Conservation (phyloP, 2,797 vertebrate genomes). For the Capromys pilorides region DNA sequence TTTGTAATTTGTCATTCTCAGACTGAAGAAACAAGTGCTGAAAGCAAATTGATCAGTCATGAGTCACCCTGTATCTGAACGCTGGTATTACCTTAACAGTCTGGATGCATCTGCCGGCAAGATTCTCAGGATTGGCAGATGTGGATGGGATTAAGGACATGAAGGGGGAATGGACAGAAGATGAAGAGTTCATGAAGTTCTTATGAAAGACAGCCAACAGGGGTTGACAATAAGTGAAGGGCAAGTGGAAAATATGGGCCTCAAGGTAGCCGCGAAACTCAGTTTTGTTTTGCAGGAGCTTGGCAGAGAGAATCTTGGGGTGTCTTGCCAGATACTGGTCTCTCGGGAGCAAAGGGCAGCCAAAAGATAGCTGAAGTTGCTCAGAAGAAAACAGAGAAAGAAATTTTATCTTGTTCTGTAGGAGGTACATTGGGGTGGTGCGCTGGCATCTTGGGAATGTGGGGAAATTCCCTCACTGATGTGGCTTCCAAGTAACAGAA, state of each 20-base stretch:
- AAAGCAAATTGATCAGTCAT: slow-evolving; percentile 60
- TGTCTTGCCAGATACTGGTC: not conserved
- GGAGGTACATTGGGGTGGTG: not conserved
- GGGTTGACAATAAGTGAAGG: slow-evolving; percentile 45
- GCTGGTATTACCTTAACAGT: slow-evolving; percentile 62
- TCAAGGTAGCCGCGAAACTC: not conserved
- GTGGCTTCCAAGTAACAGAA: not conserved
- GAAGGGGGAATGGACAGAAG: not conserved
- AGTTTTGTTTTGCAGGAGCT: not conserved
- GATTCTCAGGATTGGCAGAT: slow-evolving; percentile 49
- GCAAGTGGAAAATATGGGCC: not conserved
- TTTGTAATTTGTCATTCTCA: slow-evolving; percentile 59
- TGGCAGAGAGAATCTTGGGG: not conserved
- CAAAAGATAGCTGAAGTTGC: not conserved
- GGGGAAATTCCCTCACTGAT: slow-evolving; percentile 14
- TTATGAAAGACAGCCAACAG: slow-evolving; percentile 32
- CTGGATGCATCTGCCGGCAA: slow-evolving; percentile 43
- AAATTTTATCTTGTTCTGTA: not conserved
- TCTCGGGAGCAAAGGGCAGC: not conserved
- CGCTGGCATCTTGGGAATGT: slow-evolving; percentile 27
- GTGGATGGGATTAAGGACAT: slow-evolving; percentile 54
- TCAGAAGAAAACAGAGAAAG: not conserved
- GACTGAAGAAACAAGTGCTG: slow-evolving; percentile 59
- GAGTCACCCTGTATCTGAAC: slow-evolving; percentile 62
- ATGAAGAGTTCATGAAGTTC: not conserved